Evolutionary conservation across 2,888 invertebrate species (phyloP).

Genomic region (Adelphocoris suturalis): DNA sequence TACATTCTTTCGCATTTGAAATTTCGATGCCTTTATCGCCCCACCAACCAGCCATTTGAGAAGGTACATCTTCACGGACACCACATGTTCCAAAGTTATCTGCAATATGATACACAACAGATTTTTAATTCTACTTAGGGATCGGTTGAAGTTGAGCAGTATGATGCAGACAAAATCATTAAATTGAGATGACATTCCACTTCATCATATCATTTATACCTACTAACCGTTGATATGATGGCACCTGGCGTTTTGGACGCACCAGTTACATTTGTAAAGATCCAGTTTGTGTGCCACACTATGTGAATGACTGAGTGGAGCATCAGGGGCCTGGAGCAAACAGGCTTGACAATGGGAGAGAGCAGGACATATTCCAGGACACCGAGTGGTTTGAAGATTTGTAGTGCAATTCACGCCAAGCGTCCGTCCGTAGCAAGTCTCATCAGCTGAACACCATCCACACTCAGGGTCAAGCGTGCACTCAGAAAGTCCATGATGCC

Average conservation of each 20-base stretch:
- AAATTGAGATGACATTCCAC: too few species aligned
- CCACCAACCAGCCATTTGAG: constrained; percentile 94
- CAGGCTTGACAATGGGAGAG: constrained; percentile 94
- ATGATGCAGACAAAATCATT: too few species aligned
- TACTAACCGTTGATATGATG: constrained; percentile 88
- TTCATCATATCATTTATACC: too few species aligned
- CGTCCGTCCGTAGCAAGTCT: constrained; percentile 90
- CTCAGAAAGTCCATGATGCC: constrained; percentile 87
- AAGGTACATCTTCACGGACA: constrained; percentile 87
- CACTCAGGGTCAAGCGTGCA: constrained; percentile 95
- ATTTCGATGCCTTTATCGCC: constrained; percentile 90
- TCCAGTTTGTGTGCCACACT: constrained; percentile 89
- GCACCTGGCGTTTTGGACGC: constrained; percentile 94
- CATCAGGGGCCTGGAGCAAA: constrained; percentile 85
- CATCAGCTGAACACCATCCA: constrained; percentile 94
- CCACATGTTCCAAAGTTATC: constrained; percentile 92
- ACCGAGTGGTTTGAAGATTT: constrained; percentile 91
- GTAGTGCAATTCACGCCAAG: constrained; percentile 94
- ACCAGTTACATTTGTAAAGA: constrained; percentile 92
- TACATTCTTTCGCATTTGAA: constrained; percentile 87
- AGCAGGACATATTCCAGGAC: constrained; percentile 93
- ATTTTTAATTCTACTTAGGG: too few species aligned
- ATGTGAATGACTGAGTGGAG: constrained; percentile 62
- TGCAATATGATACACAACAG: constrained; percentile 76
- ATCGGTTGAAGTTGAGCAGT: too few species aligned